Evolutionary conservation across 2,797 vertebrate species (phyloP), one percentile per base, ranked within the genome.

Genomic region (Pipistrellus kuhlii): DNA sequence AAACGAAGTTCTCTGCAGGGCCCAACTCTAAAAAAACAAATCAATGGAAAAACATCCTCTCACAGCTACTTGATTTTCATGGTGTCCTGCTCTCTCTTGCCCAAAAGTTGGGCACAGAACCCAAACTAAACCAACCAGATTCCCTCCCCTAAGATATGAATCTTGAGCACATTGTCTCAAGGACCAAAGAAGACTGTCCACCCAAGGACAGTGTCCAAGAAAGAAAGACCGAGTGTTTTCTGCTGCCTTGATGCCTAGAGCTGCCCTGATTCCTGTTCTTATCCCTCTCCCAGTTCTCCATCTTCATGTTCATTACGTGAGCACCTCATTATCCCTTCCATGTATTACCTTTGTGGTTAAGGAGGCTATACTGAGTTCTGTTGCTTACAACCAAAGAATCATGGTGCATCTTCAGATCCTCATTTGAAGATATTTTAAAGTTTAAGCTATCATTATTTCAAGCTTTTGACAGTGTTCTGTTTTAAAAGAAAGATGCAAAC

Each of bases 401-500:
- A 2, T 20, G 18, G 30, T 25, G 32, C 27, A 59, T 27, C 57
- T 41, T 80, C 44, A 64, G 57, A 73, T 86, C 1, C 30, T 59
- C 32, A 59, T 59, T n/a, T 84, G 80, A 80, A 76, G 27, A 21
- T 46, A 91, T 53, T 85, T 92, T 94, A 55, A 81, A 53, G 15
- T 77, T 76, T n/a, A 59, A 46, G 5, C 11, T 62, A 41, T 53
- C 15, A 21, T 21, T 94, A n/a, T 27, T 84, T 75, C 8, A 55
- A 30, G 66, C 18, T 89, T 93, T 51, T 80, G 51, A 38, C 5
- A 59, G 2, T 46, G 23, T 35, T n/a, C 75, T 3, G 2, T 86
- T 91, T 57, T 30, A 82, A 53, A 80, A 35, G 18, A 77, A 57
- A 86, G n/a, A 71, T 72, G 23, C 9, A 68, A 88, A 41, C 57